Evolutionary conservation across 1,140 invertebrate genomes (phyloP), one percentile per base, ranked within the genome.

Genomic region (Bursaphelenchus mucronatus): DNA sequence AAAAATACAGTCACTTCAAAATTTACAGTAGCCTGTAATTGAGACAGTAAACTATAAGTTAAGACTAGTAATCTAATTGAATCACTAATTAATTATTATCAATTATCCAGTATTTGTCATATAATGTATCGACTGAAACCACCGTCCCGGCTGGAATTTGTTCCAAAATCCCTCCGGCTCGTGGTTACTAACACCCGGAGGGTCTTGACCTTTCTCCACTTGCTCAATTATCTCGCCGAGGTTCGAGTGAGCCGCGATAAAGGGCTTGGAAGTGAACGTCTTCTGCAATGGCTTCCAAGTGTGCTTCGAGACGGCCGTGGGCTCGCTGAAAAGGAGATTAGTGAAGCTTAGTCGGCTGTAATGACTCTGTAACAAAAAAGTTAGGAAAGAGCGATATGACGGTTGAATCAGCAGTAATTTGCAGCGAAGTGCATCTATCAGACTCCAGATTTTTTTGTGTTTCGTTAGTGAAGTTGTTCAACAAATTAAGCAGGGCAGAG

Each of bases 111-210:
- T 66, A 47, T 66, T 66, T 52, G 64, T 66, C 49, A 66, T 52
- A 43, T 47, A 63, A 46, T 66, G 64, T 44, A 66, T 40, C 13
- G 64, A 74, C 59, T 74, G 71, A 50, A 66, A 75, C 74, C 74
- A 75, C 15, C 69, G 62, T 10, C 75, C 75, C 10, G 74, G 74
- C 63, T 75, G 73, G 63, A 75, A 75, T 67, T 68, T 62, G 53
- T 69, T 75, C 74, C 74, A 75, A 53, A 75, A 75, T 11, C 49
- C 54, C 54, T 61, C 61, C 10, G 58, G 11, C 30, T 61, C 55
- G 40, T 30, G 19, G 40, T 65, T 41, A 19, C 43, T 46, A 51
- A 10, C 21, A 4, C 8, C 64, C 21, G 45, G 41, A 49, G 9
- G 10, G 56, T 13, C 43, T 58, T 51, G 9, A 10, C 21, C 10